These are phyloP conservation scores for Elephas maximus DNA, from an alignment of 2,113 vertebrate genomes.

Conservation along the genomic window DNA sequence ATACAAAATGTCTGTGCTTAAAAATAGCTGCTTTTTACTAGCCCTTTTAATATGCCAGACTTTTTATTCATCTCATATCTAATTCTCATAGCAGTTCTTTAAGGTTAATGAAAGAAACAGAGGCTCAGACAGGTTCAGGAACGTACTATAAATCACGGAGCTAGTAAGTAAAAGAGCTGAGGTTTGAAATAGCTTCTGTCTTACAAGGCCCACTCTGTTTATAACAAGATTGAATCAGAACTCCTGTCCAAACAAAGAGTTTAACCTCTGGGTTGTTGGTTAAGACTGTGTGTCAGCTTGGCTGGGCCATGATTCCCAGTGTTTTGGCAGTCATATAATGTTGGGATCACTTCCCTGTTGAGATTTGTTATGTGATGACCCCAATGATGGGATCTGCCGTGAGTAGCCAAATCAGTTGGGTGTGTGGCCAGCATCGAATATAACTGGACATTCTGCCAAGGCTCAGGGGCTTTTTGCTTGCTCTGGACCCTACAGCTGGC, in stretches of 20 bases:
- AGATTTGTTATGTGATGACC: too few species aligned
- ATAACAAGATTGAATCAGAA: background rate
- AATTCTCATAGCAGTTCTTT: conserved; percentile 13
- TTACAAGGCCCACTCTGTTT: background rate
- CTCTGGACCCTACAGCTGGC: too few species aligned
- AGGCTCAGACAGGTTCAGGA: background rate
- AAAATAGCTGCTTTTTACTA: background rate
- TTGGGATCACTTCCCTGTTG: too few species aligned
- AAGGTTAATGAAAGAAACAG: background rate
- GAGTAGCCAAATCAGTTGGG: too few species aligned
- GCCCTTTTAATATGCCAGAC: background rate
- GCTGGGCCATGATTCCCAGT: too few species aligned
- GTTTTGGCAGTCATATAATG: too few species aligned
- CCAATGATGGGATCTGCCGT: too few species aligned
- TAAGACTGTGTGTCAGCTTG: too few species aligned
- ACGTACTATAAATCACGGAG: background rate
- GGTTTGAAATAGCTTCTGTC: background rate
- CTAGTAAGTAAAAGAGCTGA: background rate
- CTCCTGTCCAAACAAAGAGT: background rate
- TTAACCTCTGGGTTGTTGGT: background rate
- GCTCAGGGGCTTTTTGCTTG: too few species aligned
- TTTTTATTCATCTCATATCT: background rate
- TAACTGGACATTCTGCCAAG: too few species aligned
- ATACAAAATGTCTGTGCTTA: background rate
- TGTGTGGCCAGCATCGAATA: too few species aligned